Conservation (phyloP, 2,888 invertebrate genomes). For the Lasioglossum malachurum region DNA sequence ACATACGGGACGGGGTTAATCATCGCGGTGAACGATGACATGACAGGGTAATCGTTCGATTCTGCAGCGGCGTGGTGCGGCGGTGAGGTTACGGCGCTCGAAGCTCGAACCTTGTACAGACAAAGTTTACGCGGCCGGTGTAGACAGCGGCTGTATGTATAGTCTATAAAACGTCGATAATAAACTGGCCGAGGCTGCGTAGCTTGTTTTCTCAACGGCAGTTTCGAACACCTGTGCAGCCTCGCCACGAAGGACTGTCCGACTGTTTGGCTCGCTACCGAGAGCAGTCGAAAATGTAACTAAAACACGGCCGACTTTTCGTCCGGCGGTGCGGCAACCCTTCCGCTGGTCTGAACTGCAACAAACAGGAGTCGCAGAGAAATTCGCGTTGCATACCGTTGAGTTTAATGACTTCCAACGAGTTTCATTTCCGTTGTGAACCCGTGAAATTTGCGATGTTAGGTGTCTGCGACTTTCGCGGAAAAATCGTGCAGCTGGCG, state of each 20-base stretch:
- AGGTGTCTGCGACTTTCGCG: no score
- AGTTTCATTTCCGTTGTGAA: no score
- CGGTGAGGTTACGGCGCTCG: background rate
- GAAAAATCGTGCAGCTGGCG: no score
- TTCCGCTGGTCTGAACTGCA: background rate
- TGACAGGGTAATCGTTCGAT: background rate
- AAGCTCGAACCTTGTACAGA: background rate
- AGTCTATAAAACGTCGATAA: constrained; percentile 10
- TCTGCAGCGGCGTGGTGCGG: background rate
- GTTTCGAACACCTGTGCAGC: constrained; percentile 12
- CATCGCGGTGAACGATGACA: background rate
- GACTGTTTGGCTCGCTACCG: constrained; percentile 4
- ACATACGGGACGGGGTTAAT: background rate
- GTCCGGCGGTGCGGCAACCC: background rate
- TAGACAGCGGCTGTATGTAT: constrained; percentile 2
- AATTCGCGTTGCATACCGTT: background rate
- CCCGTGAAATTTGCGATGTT: no score
- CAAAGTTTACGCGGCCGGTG: constrained; percentile 12
- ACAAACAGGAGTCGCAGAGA: background rate
- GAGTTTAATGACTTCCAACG: no score
- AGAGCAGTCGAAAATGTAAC: background rate
- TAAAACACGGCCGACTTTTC: background rate
- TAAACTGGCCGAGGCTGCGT: constrained; percentile 7
- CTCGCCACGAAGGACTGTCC: constrained; percentile 4
- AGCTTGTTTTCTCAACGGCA: constrained; percentile 6